These are phyloP conservation scores for Vidua chalybeata DNA, from an alignment of 2,113 vertebrate species.

Conservation along the genomic window DNA sequence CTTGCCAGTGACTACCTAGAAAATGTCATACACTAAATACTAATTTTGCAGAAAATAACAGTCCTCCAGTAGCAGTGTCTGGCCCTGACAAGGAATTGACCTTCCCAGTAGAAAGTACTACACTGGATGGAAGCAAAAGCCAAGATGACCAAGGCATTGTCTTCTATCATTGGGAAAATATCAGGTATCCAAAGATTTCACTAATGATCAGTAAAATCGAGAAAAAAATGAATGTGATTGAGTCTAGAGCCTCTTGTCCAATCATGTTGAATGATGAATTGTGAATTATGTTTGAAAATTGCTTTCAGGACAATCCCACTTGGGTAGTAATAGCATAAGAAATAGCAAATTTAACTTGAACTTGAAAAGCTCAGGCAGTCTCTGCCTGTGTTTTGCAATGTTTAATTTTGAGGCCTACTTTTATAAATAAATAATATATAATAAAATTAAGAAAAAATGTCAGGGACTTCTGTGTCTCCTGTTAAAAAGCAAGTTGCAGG, in stretches of 20 bases:
- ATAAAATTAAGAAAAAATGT: neutral
- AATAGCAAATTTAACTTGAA: neutral
- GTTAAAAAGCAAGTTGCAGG: neutral
- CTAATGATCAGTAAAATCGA: neutral
- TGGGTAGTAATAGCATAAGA: neutral
- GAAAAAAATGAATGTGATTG: neutral
- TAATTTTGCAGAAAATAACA: slow-evolving; percentile 72
- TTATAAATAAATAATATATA: neutral
- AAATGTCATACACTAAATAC: neutral
- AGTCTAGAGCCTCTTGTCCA: neutral
- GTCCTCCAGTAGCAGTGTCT: slow-evolving; percentile 79
- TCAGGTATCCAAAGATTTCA: slow-evolving; percentile 74
- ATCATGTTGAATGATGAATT: neutral
- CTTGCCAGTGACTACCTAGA: neutral
- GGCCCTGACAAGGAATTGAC: slow-evolving; percentile 82
- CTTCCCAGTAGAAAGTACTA: slow-evolving; percentile 77
- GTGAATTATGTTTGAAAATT: neutral
- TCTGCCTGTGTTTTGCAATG: neutral
- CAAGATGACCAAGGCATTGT: slow-evolving; percentile 80
- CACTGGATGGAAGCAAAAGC: slow-evolving; percentile 82
- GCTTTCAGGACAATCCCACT: neutral
- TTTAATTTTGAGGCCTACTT: neutral
- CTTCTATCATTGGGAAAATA: slow-evolving; percentile 80
- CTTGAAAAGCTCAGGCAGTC: neutral
- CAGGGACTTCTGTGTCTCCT: neutral